Base-by-base conservation (phyloP, 1,140 invertebrate species). In the Arctopsyche grandis region DNA sequence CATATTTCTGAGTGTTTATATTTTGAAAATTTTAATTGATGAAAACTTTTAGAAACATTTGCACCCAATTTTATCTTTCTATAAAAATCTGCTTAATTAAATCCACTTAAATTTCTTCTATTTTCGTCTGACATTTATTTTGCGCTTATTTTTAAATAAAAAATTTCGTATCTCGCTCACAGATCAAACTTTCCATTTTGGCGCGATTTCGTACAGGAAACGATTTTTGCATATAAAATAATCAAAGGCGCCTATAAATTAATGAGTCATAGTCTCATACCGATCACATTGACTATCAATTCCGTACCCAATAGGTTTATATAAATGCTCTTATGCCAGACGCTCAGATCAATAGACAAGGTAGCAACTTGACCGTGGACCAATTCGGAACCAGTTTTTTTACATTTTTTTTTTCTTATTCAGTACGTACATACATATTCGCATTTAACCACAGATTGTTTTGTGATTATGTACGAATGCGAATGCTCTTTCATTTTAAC, bases 331-430 rank as follows among this genome's bases (percentile, higher is more conserved):
- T 9, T 66, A 26, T 29, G 22, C 63, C 24, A 66, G 63, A 66
- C 63, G 24, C 9, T 60, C 9, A 0, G 63, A 66, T 66, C 63
- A 66, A 24, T 66, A 66, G 38, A 48, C 60, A 78, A 69, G 76
- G 76, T 58, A 69, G 75, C 75, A 16, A 52, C 38, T 69, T 78
- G 76, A 56, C 76, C 76, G 66, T 78, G 76, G 58, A 78, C 76
- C 46, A 78, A 56, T 69, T 78, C 43, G 29, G 26, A 78, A 70
- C 76, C 22, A 38, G 76, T 78, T 78, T 69, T 78, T 69, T 0
- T 21, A 56, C 19, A 56, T 56, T 16, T 52, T 52, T 52, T n/a
- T 52, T 16, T 52, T 10, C 48, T 52, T 52, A 1, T 52, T 0
- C 69, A 3, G 22, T 52, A 12, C n/a, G n/a, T n/a, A n/a, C n/a